These are phyloP conservation scores for Thymallus thymallus DNA, from an alignment of 2,113 vertebrate genomes.

Conservation along the genomic window DNA sequence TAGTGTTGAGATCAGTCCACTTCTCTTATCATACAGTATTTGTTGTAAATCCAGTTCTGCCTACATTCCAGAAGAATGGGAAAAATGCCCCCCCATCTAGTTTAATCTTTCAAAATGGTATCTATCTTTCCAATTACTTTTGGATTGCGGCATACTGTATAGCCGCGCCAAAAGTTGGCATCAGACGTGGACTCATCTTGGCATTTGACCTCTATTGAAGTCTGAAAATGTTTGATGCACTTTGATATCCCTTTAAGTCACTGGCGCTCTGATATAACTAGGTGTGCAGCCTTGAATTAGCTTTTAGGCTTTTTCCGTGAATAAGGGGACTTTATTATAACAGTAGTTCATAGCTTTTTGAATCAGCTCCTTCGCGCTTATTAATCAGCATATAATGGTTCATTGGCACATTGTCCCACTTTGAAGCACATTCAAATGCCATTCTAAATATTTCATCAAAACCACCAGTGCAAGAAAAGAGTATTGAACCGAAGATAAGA, in stretches of 20 bases:
- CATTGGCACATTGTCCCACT: conserved; percentile 46
- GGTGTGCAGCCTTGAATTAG: neutral
- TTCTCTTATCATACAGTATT: too few relatives aligned
- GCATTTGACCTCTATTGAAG: neutral
- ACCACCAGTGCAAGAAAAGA: neutral
- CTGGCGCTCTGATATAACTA: neutral
- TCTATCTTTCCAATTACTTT: too few relatives aligned
- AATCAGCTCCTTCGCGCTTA: conserved; percentile 38
- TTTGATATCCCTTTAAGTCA: neutral
- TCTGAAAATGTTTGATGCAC: neutral
- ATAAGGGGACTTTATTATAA: conserved; percentile 7
- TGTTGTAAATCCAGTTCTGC: too few relatives aligned
- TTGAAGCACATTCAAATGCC: conserved; percentile 40
- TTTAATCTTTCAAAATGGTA: too few relatives aligned
- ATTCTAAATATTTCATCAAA: conserved; percentile 57
- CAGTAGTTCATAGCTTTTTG: conserved; percentile 28
- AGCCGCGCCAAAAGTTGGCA: too few relatives aligned
- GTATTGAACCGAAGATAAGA: conserved; percentile 43
- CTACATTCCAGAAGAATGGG: too few relatives aligned
- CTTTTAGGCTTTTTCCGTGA: neutral
- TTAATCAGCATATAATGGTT: conserved; percentile 45
- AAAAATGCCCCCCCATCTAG: too few relatives aligned
- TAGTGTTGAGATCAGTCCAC: too few relatives aligned
- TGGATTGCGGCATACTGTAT: too few relatives aligned
- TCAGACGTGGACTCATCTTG: too few relatives aligned